A percentile compares a stretch with the other conserved stretches of the same genome.
These are phyloP conservation scores for Dinocampus coccinellae DNA, from an alignment of 2,888 invertebrate species.

Conservation along the genomic window DNA sequence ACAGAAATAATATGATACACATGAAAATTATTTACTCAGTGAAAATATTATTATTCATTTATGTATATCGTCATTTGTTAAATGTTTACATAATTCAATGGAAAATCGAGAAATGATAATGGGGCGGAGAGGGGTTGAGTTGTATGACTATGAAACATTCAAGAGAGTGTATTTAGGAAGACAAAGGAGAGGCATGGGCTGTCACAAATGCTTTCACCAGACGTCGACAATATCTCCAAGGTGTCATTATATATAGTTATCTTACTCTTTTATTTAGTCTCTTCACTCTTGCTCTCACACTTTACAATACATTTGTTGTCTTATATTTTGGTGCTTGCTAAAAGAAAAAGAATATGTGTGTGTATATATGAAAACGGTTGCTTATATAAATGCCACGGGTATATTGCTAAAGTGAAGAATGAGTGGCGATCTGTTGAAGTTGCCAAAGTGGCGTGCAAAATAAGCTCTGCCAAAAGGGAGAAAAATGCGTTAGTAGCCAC, in stretches of 20 bases:
- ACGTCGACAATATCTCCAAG: slow-evolving; percentile 24
- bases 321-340: not conserved
- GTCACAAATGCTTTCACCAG: slow-evolving; percentile 22
- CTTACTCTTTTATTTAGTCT: not conserved
- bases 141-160: slow-evolving; percentile 1
- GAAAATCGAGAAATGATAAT: too few species aligned
- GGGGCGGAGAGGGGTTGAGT: not conserved
- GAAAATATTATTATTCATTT: too few species aligned
- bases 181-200: slow-evolving; percentile 2
- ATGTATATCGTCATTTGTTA: too few species aligned
- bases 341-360: too few species aligned
- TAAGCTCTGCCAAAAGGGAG: slow-evolving; percentile 27
- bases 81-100: not conserved
- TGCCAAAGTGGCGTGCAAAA: slow-evolving; percentile 36
- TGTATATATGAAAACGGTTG: slow-evolving; percentile 1
- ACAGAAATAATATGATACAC: too few species aligned
- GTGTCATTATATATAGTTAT: slow-evolving; percentile 16
- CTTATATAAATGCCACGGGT: slow-evolving; percentile 19
- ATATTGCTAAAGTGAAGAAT: slow-evolving; percentile 33
- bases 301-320: not conserved
- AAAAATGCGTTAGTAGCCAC: not conserved
- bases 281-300: not conserved
- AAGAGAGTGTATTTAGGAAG: not conserved
- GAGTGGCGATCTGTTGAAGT: slow-evolving; percentile 35
- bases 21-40: too few species aligned